These are phyloP conservation scores for Leucophenga montana DNA, from an alignment of 2,888 invertebrate species.

Conservation along the genomic window DNA sequence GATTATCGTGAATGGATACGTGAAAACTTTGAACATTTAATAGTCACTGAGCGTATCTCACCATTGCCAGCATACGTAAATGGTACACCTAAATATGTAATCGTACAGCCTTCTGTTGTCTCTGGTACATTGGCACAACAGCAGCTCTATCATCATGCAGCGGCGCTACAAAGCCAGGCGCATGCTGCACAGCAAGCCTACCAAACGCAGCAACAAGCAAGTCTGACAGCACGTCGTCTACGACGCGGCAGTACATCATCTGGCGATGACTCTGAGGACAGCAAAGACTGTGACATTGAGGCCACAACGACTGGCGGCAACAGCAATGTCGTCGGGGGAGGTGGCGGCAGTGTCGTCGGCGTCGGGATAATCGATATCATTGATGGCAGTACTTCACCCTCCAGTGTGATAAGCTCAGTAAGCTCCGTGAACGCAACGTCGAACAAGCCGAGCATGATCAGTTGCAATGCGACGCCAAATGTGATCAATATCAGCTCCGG, in stretches of 20 bases:
- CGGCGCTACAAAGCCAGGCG: slow-evolving; percentile 54
- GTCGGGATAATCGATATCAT: slow-evolving; percentile 51
- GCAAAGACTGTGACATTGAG: slow-evolving; percentile 73
- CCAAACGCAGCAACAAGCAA: slow-evolving; percentile 48
- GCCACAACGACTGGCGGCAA: slow-evolving; percentile 50
- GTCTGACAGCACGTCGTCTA: slow-evolving; percentile 58
- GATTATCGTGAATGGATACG: slow-evolving; percentile 76
- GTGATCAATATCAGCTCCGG: slow-evolving; percentile 42
- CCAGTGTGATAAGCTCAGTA: slow-evolving; percentile 49
- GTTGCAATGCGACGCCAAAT: slow-evolving; percentile 34
- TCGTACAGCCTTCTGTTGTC: slow-evolving; percentile 59
- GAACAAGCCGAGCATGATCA: slow-evolving; percentile 44
- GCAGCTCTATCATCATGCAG: slow-evolving; percentile 54
- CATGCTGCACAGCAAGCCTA: slow-evolving; percentile 38
- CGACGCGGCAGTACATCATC: slow-evolving; percentile 72
- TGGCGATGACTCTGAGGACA: slow-evolving; percentile 72
- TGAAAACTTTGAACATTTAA: slow-evolving; percentile 71
- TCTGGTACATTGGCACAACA: slow-evolving; percentile 47
- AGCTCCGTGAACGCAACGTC: slow-evolving; percentile 41
- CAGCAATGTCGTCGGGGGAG: no score
- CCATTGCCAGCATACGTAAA: slow-evolving; percentile 59
- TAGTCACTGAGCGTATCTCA: slow-evolving; percentile 63
- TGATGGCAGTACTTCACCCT: slow-evolving; percentile 62
- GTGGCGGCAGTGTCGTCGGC: slow-evolving; percentile 22
- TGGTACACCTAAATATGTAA: slow-evolving; percentile 61